Evolutionary conservation across 2,113 vertebrate species (phyloP).

Genomic region (Seriola aureovittata): DNA sequence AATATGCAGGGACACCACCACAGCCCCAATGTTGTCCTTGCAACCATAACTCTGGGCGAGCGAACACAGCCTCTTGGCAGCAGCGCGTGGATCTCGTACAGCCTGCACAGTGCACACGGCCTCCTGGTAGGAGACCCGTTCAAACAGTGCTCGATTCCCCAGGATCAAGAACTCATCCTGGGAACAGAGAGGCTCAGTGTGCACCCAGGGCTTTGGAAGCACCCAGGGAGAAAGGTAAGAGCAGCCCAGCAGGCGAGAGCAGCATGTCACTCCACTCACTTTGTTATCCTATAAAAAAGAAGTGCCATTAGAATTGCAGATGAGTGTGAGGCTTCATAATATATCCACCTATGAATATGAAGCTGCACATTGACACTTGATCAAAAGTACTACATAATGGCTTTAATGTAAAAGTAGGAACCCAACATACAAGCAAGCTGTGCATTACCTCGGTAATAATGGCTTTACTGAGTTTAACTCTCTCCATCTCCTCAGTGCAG

Average conservation of each 20-base stretch:
- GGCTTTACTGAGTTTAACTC: constrained; percentile 93
- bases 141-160: constrained; percentile 94
- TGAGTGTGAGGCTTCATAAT: not conserved
- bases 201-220: constrained; percentile 93
- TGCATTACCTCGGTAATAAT: constrained; percentile 94
- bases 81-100: constrained; percentile 89
- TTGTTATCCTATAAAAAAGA: constrained; percentile 92
- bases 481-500: constrained; percentile 90
- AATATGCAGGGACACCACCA: constrained; percentile 91
- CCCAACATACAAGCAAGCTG: not conserved
- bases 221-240: constrained; percentile 95
- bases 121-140: constrained; percentile 90
- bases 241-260: constrained; percentile 95
- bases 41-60: constrained; percentile 97
- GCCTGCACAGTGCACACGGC: constrained; percentile 90
- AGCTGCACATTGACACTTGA: constrained; percentile 2
- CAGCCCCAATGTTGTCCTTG: constrained; percentile 93
- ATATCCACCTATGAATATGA: constrained; percentile 13
- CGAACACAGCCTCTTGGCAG: constrained; percentile 95
- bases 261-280: constrained; percentile 98
- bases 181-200: constrained; percentile 89
- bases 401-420: not conserved
- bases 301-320: constrained; percentile 33
- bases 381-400: not conserved
- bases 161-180: constrained; percentile 95